Percentiles rank a stretch among this genome's conserved stretches.
Conservation (phyloP, 2,113 vertebrate species). For the Lates calcarifer region DNA sequence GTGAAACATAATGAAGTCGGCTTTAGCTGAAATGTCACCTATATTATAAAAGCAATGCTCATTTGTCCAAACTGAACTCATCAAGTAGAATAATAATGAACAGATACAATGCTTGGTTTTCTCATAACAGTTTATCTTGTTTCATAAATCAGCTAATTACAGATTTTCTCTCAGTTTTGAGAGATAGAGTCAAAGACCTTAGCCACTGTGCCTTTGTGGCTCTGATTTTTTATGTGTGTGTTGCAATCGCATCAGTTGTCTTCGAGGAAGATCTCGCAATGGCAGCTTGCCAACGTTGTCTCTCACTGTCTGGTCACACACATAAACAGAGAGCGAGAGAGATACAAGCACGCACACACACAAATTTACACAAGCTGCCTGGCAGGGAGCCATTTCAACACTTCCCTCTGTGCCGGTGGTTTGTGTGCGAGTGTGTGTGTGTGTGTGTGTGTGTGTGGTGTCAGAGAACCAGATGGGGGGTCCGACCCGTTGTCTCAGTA, state of each 20-base stretch:
- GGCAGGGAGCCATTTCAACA: slow-evolving; percentile 65
- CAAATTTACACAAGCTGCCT: slow-evolving; percentile 58
- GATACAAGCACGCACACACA: slow-evolving; percentile 44
- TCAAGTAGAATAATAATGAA: background rate
- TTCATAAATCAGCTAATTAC: slow-evolving; percentile 32
- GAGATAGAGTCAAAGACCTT: slow-evolving; percentile 17
- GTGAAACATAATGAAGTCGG: background rate
- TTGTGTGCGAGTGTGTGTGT: slow-evolving; percentile 32
- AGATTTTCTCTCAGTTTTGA: slow-evolving; percentile 6
- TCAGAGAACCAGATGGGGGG: slow-evolving; percentile 76
- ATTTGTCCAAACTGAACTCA: slow-evolving; percentile 6
- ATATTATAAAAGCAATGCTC: background rate
- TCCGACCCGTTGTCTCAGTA: slow-evolving; percentile 65
- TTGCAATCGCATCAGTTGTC: slow-evolving; percentile 42
- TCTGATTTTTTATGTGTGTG: slow-evolving; percentile 11
- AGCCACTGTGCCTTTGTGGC: slow-evolving; percentile 14
- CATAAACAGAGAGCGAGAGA: slow-evolving; percentile 52
- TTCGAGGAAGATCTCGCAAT: slow-evolving; percentile 50
- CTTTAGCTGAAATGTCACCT: background rate
- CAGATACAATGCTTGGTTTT: background rate
- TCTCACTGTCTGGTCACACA: slow-evolving; percentile 66
- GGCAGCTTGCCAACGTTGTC: slow-evolving; percentile 71
- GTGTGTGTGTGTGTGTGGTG: slow-evolving; percentile 33
- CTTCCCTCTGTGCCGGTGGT: slow-evolving; percentile 55
- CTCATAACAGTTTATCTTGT: background rate